Percentiles rank a stretch among this genome's conserved stretches.
Evolutionary conservation across 2,797 vertebrate species (phyloP).

Genomic region (Sebastes reedi): DNA sequence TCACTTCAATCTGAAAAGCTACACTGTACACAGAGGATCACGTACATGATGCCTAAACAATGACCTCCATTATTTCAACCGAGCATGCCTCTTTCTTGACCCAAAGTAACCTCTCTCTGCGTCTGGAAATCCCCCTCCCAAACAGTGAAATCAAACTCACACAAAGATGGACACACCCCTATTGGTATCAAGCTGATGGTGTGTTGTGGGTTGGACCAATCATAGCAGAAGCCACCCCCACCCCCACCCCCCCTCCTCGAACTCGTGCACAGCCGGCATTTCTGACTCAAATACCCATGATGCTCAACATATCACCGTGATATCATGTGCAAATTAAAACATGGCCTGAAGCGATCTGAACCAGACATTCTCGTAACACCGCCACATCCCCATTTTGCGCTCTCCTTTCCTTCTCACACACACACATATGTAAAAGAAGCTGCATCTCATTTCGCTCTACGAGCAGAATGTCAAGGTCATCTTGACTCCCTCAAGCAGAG

Average conservation of each 20-base stretch:
- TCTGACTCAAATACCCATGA: conserved; percentile 13
- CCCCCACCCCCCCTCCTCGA: conserved; percentile 1
- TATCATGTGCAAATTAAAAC: neutral
- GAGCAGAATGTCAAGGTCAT: conserved; percentile 23
- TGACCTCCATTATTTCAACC: conserved; percentile 23
- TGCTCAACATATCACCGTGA: conserved; percentile 5
- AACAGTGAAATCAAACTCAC: conserved; percentile 21
- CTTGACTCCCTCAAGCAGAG: neutral
- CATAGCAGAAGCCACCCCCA: conserved; percentile 10
- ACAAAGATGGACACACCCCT: conserved; percentile 12
- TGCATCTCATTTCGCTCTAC: neutral
- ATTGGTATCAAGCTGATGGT: conserved; percentile 71
- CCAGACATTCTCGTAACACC: neutral
- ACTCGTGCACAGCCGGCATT: conserved; percentile 18
- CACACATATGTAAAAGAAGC: neutral
- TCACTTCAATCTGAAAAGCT: neutral
- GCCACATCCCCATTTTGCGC: neutral
- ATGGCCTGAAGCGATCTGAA: neutral
- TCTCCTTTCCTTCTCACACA: neutral
- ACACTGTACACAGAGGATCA: neutral
- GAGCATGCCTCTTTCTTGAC: conserved; percentile 43
- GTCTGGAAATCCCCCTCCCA: neutral
- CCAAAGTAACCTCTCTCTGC: conserved; percentile 38
- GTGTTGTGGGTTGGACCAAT: conserved; percentile 79
- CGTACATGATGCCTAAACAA: conserved; percentile 16